Percentiles rank a stretch among this genome's conserved stretches.
Evolutionary conservation across 2,797 vertebrate species (phyloP).

Genomic region (Acipenser transmontanus): DNA sequence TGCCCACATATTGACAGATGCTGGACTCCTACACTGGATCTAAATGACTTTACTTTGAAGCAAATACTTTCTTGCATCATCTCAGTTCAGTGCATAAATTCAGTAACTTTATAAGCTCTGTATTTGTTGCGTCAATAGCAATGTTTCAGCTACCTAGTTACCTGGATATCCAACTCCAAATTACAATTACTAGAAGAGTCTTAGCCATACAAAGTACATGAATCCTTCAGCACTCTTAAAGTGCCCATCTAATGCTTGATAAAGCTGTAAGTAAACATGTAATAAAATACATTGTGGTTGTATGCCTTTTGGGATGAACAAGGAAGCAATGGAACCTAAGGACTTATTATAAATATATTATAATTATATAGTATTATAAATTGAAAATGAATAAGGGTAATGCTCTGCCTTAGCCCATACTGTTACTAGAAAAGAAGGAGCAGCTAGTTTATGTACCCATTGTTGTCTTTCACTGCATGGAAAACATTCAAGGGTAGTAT

Average conservation of each 20-base stretch:
- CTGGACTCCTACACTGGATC: too few relatives aligned
- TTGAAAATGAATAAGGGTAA: slow-evolving; percentile 1
- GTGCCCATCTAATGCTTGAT: slow-evolving; percentile 33
- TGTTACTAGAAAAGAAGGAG: too few relatives aligned
- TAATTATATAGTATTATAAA: neutral
- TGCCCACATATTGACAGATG: too few relatives aligned
- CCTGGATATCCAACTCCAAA: too few relatives aligned
- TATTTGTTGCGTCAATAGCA: slow-evolving; percentile 35
- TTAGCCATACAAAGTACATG: too few relatives aligned
- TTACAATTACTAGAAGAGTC: too few relatives aligned
- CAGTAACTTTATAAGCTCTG: slow-evolving; percentile 35
- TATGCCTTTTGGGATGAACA: slow-evolving; percentile 20
- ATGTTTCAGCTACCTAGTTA: slow-evolving; percentile 2
- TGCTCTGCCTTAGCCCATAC: neutral
- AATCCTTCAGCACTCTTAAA: slow-evolving; percentile 30
- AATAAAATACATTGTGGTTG: slow-evolving; percentile 37
- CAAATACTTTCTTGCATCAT: too few relatives aligned
- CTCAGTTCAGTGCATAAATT: slow-evolving; percentile 48
- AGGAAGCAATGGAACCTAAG: neutral
- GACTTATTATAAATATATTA: neutral
- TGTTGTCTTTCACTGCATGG: too few relatives aligned
- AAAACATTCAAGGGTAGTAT: too few relatives aligned
- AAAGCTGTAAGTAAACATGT: slow-evolving; percentile 46
- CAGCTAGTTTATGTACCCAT: too few relatives aligned
- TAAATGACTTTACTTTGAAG: too few relatives aligned